Percentiles rank a stretch among this genome's conserved stretches.
Conservation (phyloP, 2,113 vertebrate genomes). For the Elachura formosa region DNA sequence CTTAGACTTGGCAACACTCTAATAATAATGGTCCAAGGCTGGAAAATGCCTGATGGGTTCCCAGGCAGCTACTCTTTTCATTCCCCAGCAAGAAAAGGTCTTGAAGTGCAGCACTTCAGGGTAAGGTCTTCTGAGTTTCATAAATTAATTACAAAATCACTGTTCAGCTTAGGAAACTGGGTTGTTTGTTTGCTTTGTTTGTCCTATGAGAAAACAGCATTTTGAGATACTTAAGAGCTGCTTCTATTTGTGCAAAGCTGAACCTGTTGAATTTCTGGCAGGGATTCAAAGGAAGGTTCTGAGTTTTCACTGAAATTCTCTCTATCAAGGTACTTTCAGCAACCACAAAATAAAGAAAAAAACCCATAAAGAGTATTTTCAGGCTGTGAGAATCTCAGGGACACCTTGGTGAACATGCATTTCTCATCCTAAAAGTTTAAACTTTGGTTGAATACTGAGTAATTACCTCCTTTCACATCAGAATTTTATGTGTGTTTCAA, state of each 20-base stretch:
- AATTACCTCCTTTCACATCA: background rate
- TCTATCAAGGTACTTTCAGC: background rate
- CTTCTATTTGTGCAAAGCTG: background rate
- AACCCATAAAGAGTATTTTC: background rate
- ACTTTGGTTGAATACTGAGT: background rate
- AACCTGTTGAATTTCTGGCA: background rate
- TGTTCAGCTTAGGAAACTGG: background rate
- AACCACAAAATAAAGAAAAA: background rate
- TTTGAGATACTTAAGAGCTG: background rate
- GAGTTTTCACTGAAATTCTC: background rate
- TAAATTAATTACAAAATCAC: background rate
- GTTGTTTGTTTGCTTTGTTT: background rate
- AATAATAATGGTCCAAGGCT: background rate
- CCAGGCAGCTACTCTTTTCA: background rate
- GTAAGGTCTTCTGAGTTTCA: background rate
- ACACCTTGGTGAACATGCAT: background rate
- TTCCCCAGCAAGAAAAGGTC: background rate
- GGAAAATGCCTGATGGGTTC: background rate
- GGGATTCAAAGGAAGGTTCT: background rate
- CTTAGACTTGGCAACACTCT: background rate
- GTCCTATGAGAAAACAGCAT: background rate
- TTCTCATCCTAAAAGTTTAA: background rate
- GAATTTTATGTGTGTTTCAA: background rate
- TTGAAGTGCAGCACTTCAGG: background rate
- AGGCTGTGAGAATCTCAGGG: background rate